Percentiles rank a stretch among this genome's conserved stretches.
phyloP scores from a whole-genome alignment of 1,140 invertebrate species.

The Frieseomelitta varia region DNA sequence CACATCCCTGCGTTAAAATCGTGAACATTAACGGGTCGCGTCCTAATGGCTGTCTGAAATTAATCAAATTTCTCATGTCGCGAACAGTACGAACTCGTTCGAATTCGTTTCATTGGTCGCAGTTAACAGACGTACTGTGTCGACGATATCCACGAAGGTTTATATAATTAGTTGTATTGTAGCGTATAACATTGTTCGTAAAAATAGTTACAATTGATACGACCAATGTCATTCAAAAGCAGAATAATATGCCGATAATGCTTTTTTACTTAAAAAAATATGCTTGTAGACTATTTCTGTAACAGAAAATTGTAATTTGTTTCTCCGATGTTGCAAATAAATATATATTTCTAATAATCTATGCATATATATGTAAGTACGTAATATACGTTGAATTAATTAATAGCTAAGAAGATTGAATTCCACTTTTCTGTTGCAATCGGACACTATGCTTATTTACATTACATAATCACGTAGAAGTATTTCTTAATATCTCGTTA shows the following conservation, averaged over 20 bases:
- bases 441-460: no score
- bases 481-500: no score
- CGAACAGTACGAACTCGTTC: background rate
- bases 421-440: no score
- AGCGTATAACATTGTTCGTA: background rate
- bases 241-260: background rate
- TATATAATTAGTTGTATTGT: background rate
- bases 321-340: background rate
- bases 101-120: background rate
- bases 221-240: background rate
- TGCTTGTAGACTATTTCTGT: background rate
- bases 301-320: background rate
- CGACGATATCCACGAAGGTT: background rate
- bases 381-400: background rate
- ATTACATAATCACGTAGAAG: no score
- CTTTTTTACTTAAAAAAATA: background rate
- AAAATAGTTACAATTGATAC: conserved; percentile 13
- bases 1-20: no score
- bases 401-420: background rate
- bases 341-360: background rate
- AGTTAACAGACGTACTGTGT: background rate
- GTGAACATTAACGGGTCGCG: background rate
- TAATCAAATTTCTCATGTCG: background rate
- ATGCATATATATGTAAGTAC: background rate
- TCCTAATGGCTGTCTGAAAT: background rate